phyloP scores from a whole-genome alignment of 2,113 vertebrate species.

The Cyanistes caeruleus region DNA sequence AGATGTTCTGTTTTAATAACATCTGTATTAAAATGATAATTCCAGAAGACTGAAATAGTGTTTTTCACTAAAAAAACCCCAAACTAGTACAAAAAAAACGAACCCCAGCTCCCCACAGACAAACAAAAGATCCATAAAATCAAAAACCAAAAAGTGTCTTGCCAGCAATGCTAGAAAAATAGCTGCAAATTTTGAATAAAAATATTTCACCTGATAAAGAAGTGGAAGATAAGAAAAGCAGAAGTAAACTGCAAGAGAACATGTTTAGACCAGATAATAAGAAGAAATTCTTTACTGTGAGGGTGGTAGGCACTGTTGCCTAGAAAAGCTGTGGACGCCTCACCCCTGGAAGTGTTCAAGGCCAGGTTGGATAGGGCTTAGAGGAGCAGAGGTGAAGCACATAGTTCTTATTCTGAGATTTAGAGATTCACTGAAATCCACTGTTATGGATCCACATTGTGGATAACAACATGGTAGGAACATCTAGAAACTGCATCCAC shows the following conservation, averaged over 20 bases:
- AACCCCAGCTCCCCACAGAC: too few species aligned
- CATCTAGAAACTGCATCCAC: not conserved
- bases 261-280: not conserved
- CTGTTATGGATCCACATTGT: not conserved
- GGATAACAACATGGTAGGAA: rapidly evolving
- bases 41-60: not conserved
- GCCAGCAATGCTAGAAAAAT: not conserved
- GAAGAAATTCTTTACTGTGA: not conserved
- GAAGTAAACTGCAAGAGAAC: not conserved
- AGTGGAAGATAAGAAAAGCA: not conserved
- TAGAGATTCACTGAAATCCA: not conserved
- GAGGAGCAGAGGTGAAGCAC: not conserved
- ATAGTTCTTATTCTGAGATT: not conserved
- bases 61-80: not conserved
- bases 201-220: not conserved
- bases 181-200: not conserved
- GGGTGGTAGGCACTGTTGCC: not conserved
- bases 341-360: not conserved
- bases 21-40: not conserved
- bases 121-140: not conserved
- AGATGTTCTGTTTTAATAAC: not conserved
- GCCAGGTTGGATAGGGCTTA: not conserved
- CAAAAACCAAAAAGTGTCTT: not conserved
- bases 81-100: not conserved
- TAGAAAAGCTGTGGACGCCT: not conserved